Base-by-base conservation (phyloP, 92 coral and sea anemone genomes). In the Umimayanthus chanpuru region DNA sequence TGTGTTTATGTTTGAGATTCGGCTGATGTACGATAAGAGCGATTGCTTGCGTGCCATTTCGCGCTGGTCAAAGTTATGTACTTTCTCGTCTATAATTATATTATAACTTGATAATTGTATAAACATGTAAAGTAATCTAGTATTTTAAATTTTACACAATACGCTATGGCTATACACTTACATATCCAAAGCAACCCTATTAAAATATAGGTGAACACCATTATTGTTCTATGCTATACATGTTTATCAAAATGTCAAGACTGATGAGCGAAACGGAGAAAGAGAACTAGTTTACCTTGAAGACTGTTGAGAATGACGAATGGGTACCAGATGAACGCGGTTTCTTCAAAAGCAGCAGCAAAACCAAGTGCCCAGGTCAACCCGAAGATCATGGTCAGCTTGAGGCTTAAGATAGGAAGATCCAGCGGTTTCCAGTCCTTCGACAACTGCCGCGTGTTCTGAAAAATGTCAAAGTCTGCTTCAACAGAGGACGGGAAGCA, bases 281-380 rank as follows among this genome's bases (percentile, higher is more conserved):
- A 18, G n/a, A 18, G 23, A 61, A 20, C 8, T 26, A 18, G 8
- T 0, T 12, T 81, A 81, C 86, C 86, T 81, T 81, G 86, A 21
- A 67, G 55, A 25, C 86, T 81, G 55, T 44, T 81, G 21, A 81
- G 76, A 25, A 81, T 81, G 49, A 81, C 86, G 28, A 81, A 81
- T 6, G 76, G 86, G 58, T 81, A 81, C 76, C 76, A 65, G 40
- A 81, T 66, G 30, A 81, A 65, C 1, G 86, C 56, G 53, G 86
- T 67, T 81, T 66, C 86, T 43, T 65, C 56, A 81, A 81, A 81
- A 25, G 58, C 76, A 36, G 86, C 76, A n/a, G 49, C 86, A 81
- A 81, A 81, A 3, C 86, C 76, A 66, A 81, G 76, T 40, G 73
- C 58, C 86, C 86, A 81, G 86, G 86, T 81, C 61, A 81, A 20